Evolutionary conservation across 2,113 vertebrate species (phyloP).

Genomic region (Hyla sarda): DNA sequence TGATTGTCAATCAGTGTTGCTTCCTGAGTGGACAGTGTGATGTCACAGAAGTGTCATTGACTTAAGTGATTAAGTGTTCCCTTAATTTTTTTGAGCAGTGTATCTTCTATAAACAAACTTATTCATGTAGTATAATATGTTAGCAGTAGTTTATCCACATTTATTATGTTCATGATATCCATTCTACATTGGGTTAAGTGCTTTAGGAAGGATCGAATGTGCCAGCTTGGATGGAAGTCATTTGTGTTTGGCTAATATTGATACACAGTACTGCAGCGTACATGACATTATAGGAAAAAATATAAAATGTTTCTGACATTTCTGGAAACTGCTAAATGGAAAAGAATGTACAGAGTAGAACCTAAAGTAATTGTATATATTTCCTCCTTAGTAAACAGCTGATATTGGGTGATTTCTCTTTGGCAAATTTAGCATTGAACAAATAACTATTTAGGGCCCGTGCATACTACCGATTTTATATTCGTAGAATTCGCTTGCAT

Average conservation of each 20-base stretch:
- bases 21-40: too few species aligned
- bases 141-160: background rate
- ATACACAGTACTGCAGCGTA: background rate
- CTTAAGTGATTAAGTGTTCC: too few species aligned
- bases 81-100: too few species aligned
- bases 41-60: too few species aligned
- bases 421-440: background rate
- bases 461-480: too few species aligned
- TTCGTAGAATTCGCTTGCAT: too few species aligned
- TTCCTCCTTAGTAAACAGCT: background rate
- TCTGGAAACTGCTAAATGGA: background rate
- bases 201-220: background rate
- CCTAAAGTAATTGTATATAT: background rate
- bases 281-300: background rate
- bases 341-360: background rate
- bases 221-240: background rate
- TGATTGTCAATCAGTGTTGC: too few species aligned
- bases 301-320: background rate
- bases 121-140: background rate
- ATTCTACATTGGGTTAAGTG: too few species aligned
- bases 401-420: background rate
- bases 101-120: background rate
- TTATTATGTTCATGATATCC: background rate
- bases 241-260: background rate
- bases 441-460: background rate